Evolutionary conservation across 2,113 vertebrate species (phyloP), one percentile per base, ranked within the genome.

Genomic region (Oxygymnocypris stewartii): DNA sequence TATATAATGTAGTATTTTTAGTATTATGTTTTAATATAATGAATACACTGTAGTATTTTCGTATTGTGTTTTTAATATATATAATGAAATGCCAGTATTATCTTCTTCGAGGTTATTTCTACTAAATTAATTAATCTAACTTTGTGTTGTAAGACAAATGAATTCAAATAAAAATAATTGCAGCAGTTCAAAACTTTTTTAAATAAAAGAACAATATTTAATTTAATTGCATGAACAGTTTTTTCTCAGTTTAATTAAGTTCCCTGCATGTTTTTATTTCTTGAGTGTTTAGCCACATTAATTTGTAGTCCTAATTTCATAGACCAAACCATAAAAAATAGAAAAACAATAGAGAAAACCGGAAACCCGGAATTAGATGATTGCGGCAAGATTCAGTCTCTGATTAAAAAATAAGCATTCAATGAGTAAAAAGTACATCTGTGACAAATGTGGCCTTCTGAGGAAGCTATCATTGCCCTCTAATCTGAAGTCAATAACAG

Each of bases 401-500:
- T 44, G 54, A 61, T 18, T 71, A 54, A 74, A 85, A 88, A 86
- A 28, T n/a, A 63, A 87, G 44, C 31, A 25, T 28, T 74, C 40
- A 69, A 84, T 74, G 14, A 67, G 61, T 84, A 84, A 79, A 82
- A 88, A 88, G 84, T 79, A 85, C 79, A 85, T 71, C 63, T 86
- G 78, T 80, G 40, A 35, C 76, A 67, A 69, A 57, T 47, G 67
- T 57, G 71, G 42, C 51, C 63, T 85, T 85, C 51, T 82, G 82
- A 77, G 84, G 84, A 87, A 86, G 74, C 47, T 89, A 67, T 57
- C 85, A 84, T 5, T 89, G 87, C 54, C 63, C 65, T 25, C 85
- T 90, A 90, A 90, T 90, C 82, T 86, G 47, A 88, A 90, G 90
- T 88, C 86, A 57, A 88, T 92, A 89, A 67, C 88, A 90, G 88